Conservation (phyloP, 2,113 vertebrate species). For the Daubentonia madagascariensis region DNA sequence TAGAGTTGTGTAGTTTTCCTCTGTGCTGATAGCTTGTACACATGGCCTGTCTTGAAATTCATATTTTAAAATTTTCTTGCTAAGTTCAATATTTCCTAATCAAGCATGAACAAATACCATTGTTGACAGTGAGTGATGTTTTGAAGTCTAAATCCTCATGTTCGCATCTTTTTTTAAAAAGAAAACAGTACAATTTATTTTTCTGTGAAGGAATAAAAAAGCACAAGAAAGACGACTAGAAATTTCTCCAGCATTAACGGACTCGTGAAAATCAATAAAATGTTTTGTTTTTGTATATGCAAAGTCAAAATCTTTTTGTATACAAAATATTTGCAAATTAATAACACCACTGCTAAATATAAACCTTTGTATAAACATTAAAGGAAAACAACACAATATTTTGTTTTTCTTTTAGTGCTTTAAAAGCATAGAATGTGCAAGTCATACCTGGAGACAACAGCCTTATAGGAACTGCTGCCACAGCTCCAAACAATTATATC, state of each 20-base stretch:
- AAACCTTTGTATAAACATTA: conserved; percentile 92
- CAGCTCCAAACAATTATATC: neutral
- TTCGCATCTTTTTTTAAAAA: neutral
- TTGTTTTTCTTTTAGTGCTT: conserved; percentile 84
- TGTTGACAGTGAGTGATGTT: neutral
- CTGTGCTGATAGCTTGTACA: neutral
- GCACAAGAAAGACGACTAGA: conserved; percentile 16
- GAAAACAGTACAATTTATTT: neutral
- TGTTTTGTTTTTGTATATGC: conserved; percentile 87
- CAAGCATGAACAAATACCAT: neutral
- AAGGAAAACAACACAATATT: conserved; percentile 88
- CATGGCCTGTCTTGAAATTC: neutral
- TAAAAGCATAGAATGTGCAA: conserved; percentile 86
- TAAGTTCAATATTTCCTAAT: neutral
- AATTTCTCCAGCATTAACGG: conserved; percentile 69
- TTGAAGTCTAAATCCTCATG: neutral
- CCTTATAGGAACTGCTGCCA: neutral
- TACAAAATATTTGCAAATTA: conserved; percentile 91
- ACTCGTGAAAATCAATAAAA: conserved; percentile 88
- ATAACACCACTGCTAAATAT: conserved; percentile 90
- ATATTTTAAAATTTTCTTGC: neutral
- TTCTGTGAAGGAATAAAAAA: neutral
- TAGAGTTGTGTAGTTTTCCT: neutral
- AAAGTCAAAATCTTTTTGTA: conserved; percentile 88
- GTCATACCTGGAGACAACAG: conserved; percentile 41